These are phyloP conservation scores for Sebastes wilsoni DNA, from an alignment of 2,797 vertebrate genomes.

Conservation along the genomic window DNA sequence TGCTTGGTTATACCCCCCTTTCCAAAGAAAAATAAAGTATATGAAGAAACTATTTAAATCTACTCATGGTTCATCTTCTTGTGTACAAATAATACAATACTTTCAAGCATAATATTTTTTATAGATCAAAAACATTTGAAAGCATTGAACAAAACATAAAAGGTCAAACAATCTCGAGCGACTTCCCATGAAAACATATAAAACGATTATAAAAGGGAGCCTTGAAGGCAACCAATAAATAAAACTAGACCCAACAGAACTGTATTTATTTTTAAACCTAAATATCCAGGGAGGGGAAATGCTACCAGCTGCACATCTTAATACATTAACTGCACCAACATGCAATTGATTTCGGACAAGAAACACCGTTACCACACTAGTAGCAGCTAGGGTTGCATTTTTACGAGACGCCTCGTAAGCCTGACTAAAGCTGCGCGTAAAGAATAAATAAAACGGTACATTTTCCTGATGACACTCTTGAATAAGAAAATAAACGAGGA, in stretches of 20 bases:
- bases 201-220: conserved; percentile 71
- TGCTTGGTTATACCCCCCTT: conserved; percentile 80
- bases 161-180: conserved; percentile 35
- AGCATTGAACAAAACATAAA: conserved; percentile 57
- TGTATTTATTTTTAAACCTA: conserved; percentile 39
- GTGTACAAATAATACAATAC: not conserved
- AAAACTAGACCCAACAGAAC: conserved; percentile 47
- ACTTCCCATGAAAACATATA: conserved; percentile 69
- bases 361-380: conserved; percentile 59
- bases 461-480: conserved; percentile 31
- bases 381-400: conserved; percentile 53
- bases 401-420: conserved; percentile 43
- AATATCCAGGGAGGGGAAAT: conserved; percentile 49
- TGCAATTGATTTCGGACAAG: conserved; percentile 63
- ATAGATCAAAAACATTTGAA: conserved; percentile 69
- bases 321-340: conserved; percentile 68
- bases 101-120: conserved; percentile 53
- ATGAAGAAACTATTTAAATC: conserved; percentile 65
- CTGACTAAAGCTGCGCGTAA: conserved; percentile 56
- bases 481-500: conserved; percentile 38
- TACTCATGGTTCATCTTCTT: not conserved
- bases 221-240: conserved; percentile 32
- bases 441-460: conserved; percentile 18
- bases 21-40: conserved; percentile 84
- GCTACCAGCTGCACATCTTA: conserved; percentile 71